Base-by-base conservation (phyloP, 2,797 vertebrate species). In the Danio jaintianensis region DNA sequence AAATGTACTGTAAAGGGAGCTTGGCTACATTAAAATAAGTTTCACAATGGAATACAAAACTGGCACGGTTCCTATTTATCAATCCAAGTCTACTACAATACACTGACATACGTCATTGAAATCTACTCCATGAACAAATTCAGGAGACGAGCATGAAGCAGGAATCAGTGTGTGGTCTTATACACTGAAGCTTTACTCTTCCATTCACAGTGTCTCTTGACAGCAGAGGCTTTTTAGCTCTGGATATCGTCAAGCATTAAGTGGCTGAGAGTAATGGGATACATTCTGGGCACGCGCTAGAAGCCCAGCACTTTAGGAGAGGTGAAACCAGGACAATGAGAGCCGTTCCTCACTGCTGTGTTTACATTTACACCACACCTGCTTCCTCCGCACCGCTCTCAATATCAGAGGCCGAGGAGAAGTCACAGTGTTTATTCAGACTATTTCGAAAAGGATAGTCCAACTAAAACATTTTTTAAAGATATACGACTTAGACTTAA, bases 281-380 rank as follows among this genome's bases (percentile, higher is more conserved):
- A 80, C 42, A 74, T 75, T 80, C 79, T 87, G 82, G 80, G 75
- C 36, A 64, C 29, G 45, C 20, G 20, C 58, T 81, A 82, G 64
- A 67, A 75, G 55, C 16, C 50, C 70, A 80, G 77, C 82, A 75
- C 71, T 75, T 72, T 72, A 71, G 58, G 45, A 71, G 78, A 47
- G 86, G 86, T 87, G 84, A 87, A 84, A 76, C 22, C 71, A 87
- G 86, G 86, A 87, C 86, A 87, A 78, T 81, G 80, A 74, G 64
- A 76, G 59, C 64, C 63, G 56, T 81, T 85, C 71, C 82, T 75
- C 74, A 18, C 38, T 71, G 53, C 78, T 75, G 70, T 84, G 82
- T 87, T 85, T 85, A 82, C 84, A 82, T 84, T 85, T 80, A 82
- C 53, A 73, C 70, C 80, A 79, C 84, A 87, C 84, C 86, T 85